Evolutionary conservation across 1,140 invertebrate genomes (phyloP), one percentile per base, ranked within the genome.

Genomic region (Conopomorpha cramerella): DNA sequence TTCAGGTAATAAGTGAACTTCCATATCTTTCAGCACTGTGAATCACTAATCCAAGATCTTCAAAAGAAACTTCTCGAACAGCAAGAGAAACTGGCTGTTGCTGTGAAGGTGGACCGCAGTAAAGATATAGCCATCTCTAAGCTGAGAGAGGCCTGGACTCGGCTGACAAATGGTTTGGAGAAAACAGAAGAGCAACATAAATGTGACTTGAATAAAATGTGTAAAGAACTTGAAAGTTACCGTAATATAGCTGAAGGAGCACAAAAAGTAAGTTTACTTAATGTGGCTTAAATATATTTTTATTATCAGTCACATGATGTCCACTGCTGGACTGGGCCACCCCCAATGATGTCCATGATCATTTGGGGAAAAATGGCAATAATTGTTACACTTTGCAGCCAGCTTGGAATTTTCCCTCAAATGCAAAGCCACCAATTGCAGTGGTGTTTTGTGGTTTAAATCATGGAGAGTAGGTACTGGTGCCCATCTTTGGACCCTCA

Each of bases 71-170:
- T 88, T 32, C 61, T 91, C 12, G 88, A 91, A 49, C 83, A 88
- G 43, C 86, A 91, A 65, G 86, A 92, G 55, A 86, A 87, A 44
- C 55, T 92, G 15, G 87, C 88, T 0, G 89, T 91, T 1, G 89
- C 89, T 2, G 62, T 91, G 8, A 81, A 84, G 62, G 84, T 92
- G 0, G 89, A 91, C 61, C 79, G 82, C 28, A 78, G 85, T 4
- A 92, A 92, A 55, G 89, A 91, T 56, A 56, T 77, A 10, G 82
- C 85, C 0, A 84, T 92, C 11, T 46, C 60, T 3, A 84, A 85
- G 50, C 80, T 88, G 13, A 80, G 84, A 38, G 74, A 80, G 15
- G 80, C 84, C 2, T 73, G 67, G 60, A 30, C 68, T 0, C 51
- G 44, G 33, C 45, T 76, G 2, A 73, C 63, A 0, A 39, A 57